Percentiles rank a stretch among this genome's conserved stretches.
Conservation (phyloP, 2,113 vertebrate genomes). For the Nicator chloris region DNA sequence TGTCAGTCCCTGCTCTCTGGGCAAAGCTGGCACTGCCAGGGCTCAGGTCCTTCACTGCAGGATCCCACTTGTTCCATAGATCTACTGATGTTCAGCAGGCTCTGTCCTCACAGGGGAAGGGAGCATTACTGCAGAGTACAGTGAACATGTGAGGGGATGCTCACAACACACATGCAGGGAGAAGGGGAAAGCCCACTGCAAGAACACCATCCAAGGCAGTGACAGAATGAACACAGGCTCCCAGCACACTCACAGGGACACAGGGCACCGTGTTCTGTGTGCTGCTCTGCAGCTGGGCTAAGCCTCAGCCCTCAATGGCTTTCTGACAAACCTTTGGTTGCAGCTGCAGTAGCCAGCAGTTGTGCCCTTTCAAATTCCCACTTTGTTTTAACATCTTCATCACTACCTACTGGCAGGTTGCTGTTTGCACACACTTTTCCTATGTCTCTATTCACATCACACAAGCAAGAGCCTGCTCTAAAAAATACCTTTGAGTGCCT, state of each 20-base stretch:
- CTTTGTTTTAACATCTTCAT: not conserved
- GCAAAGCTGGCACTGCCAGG: not conserved
- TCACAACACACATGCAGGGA: not conserved
- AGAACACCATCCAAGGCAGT: not conserved
- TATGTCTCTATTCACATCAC: not conserved
- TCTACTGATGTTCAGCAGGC: not conserved
- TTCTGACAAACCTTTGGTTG: not conserved
- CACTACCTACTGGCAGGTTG: not conserved
- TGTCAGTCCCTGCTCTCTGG: not conserved
- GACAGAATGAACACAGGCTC: not conserved
- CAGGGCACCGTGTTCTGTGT: not conserved
- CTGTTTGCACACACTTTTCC: not conserved
- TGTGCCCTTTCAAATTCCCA: not conserved
- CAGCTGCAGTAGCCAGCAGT: not conserved
- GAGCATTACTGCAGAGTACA: not conserved
- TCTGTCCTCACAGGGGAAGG: not conserved
- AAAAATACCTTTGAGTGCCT: not conserved
- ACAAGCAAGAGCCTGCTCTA: not conserved
- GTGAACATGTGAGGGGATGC: not conserved
- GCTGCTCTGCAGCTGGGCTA: not conserved
- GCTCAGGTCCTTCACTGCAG: not conserved
- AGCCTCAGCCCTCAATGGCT: not conserved
- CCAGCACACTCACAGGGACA: not conserved
- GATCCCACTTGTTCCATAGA: not conserved
- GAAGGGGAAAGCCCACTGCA: not conserved